Base-by-base conservation (phyloP, 2,113 vertebrate genomes). In the Jacana jacana region DNA sequence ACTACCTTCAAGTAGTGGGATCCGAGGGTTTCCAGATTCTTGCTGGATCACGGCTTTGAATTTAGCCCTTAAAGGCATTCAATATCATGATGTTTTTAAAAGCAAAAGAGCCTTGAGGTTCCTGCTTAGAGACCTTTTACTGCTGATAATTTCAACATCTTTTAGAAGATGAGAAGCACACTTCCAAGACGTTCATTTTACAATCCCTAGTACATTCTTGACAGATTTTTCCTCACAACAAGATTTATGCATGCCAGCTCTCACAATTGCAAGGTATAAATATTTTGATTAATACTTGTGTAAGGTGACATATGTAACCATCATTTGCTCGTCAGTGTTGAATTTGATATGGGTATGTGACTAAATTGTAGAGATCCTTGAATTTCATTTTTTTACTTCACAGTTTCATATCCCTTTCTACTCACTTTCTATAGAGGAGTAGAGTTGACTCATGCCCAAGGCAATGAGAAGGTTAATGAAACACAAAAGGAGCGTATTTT, bases 401-500 rank as follows among this genome's bases (percentile, higher is more conserved):
- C 33, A 40, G 4, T 88, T 94, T 91, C 91, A 11, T 73, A 46
- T 83, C 10, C 40, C 16, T 69, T n/a, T n/a, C n/a, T n/a, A n/a
- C n/a, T 57, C 17, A 58, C 85, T 92, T 89, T 57, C n/a, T n/a
- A n/a, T 46, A 79, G 52, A 77, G 33, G 10, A 58, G 27, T 65
- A 54, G 22, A 35, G 35, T 42, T 91, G 60, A 54, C 20, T 85
- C 96, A 66, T 20, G 30, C 23, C 3, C 61, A 54, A 96, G 40
- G 54, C 13, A 91, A 63, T 79, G 58, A 92, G 68, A 89, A 92
- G 42, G 48, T 91, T 94, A 96, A 92, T 93, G 77, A 95, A 94
- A 75, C 39, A 93, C 28, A 96, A 93, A 96, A 95, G 61, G 48
- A 93, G 37, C 4, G 28, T 89, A 61, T 91, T 96, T 97, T 91